Conservation (phyloP, 2,888 invertebrate species). For the Habrosyne pyritoides region DNA sequence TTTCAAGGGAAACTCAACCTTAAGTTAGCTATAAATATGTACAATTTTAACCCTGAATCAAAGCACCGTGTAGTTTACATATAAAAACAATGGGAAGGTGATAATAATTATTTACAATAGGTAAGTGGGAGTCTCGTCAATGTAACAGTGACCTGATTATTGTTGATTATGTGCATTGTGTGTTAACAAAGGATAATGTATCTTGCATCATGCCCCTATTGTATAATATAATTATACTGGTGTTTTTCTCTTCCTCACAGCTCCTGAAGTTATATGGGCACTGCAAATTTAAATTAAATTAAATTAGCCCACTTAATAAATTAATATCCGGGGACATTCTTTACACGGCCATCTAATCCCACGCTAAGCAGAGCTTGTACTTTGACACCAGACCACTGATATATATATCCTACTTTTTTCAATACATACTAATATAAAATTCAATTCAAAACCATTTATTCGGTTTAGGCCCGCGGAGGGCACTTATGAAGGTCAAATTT, state of each 20-base stretch:
- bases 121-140: conserved; percentile 3
- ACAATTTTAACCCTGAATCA: background rate
- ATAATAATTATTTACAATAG: conserved; percentile 1
- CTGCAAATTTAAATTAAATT: no score
- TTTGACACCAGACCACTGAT: no score
- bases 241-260: no score
- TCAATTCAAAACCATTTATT: no score
- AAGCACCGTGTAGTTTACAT: background rate
- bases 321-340: no score
- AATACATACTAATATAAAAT: no score
- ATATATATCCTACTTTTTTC: background rate
- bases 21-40: background rate
- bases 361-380: no score
- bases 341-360: no score
- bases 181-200: background rate
- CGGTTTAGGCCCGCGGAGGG: no score
- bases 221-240: background rate
- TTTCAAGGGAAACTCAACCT: background rate
- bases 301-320: no score
- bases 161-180: background rate
- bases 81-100: background rate
- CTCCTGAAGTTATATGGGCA: no score
- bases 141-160: conserved; percentile 1
- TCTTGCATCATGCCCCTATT: background rate
- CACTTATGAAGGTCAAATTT: no score